Base-by-base conservation (phyloP, 2,113 vertebrate genomes). In the Triplophysa tibetana region DNA sequence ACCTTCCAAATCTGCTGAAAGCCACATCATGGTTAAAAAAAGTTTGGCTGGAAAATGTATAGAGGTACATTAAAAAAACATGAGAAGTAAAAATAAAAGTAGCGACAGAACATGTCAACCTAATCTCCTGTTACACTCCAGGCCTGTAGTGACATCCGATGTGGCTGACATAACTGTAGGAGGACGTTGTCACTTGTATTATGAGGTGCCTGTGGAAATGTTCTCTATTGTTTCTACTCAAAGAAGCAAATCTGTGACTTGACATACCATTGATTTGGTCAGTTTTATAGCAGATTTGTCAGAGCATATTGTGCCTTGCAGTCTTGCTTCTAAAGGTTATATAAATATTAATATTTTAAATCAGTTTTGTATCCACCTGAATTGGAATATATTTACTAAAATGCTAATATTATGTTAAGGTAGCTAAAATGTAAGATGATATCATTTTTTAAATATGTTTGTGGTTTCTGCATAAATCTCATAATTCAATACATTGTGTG, bases 11-110 rank as follows among this genome's bases (percentile, higher is more conserved):
- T 82, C 73, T 65, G 26, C 14, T 13, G 86, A 82, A 81, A 60
- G 70, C 70, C 82, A n/a, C 56, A 72, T 83, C 3, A 88, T 87
- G 82, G 81, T 87, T 88, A 90, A 87, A 79, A 79, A 1, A 85
- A 23, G n/a, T 73, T 61, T 21, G 77, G 85, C 84, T 91, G 66
- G 91, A 91, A 89, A 82, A 92, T 90, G 90, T 86, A 91, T 90
- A 88, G 89, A 83, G 84, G 19, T 3, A 13, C 83, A 90, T 92
- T 23, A 90, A 92, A 90, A 85, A 91, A 87, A 86, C 82, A 90
- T 84, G 81, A 91, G 80, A 21, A 60, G 70, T 24, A 43, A 43
- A 72, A 72, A 29, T 21, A 38, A 58, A 74, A 74, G 50, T 17
- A 74, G 33, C 6, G 21, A 74, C 54, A 60, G 70, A 60, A 43